Evolutionary conservation across 2,113 vertebrate genomes (phyloP), one percentile per base, ranked within the genome.

Genomic region (Meriones unguiculatus): DNA sequence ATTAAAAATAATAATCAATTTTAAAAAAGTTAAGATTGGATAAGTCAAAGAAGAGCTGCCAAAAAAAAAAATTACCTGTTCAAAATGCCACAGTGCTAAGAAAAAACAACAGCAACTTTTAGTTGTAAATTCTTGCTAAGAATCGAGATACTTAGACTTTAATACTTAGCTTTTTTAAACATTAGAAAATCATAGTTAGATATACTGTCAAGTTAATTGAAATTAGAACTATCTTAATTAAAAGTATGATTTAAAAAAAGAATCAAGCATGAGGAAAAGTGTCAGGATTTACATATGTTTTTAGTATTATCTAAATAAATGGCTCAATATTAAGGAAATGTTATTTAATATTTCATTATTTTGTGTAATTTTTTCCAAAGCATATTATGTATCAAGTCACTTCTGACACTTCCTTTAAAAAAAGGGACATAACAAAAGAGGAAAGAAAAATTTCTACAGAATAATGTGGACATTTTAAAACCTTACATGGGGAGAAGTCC

Each of bases 231-330:
- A 86, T 81, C n/a, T 96, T 41, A 97, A 81, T 91, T 86, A 80
- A 6, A 96, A 94, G 52, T 88, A 91, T 76, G 67, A 91, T 64
- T 64, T 64, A 25, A 20, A 20, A 32, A 73, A 73, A 73, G 38
- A 82, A 82, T n/a, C 62, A 82, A 82, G 46, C 22, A 67, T 91
- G 65, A 54, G 69, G 50, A 93, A 70, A 95, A 93, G 24, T 93
- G 46, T 73, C 87, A 87, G 18, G 69, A 75, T 89, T 93, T 93
- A 86, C 22, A 95, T 59, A 82, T 97, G 93, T 92, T 92, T 67
- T 95, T 96, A 96, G 70, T 57, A 92, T 28, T 93, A 50, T 90
- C 87, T 96, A 95, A 97, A 90, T 90, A 96, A 96, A 88, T 72
- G 46, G 82, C 69, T 95, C 69, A 91, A 92, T 91, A 92, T 93